Conservation (phyloP, 2,113 vertebrate species). For the Benitochromis conjunctus region DNA sequence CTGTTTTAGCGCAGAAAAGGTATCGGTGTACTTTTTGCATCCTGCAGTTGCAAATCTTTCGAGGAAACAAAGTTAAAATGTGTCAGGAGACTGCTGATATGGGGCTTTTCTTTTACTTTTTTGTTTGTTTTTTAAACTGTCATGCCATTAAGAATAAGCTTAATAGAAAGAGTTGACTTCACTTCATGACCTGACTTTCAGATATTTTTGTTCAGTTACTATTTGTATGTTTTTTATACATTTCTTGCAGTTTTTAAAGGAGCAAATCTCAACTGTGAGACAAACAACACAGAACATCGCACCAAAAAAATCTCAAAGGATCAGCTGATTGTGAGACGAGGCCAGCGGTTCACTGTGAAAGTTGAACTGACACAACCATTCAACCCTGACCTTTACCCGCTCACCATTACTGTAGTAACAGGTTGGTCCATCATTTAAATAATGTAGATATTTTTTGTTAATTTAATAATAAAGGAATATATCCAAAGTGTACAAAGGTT, state of each 20-base stretch:
- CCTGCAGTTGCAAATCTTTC: not conserved
- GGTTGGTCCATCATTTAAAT: constrained; percentile 38
- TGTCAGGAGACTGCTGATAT: not conserved
- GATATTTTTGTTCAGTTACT: not conserved
- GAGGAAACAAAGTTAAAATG: not conserved
- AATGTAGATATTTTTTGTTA: too few species aligned
- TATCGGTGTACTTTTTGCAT: not conserved
- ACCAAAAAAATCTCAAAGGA: constrained; percentile 70
- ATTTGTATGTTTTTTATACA: not conserved
- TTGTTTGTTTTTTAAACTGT: not conserved
- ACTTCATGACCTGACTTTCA: not conserved
- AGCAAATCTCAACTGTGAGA: constrained; percentile 10
- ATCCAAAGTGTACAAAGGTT: not conserved
- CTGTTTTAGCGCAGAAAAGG: not conserved
- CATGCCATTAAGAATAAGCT: not conserved
- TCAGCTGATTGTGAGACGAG: constrained; percentile 75
- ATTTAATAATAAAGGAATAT: not conserved
- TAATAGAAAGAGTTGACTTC: not conserved
- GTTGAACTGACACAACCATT: constrained; percentile 52
- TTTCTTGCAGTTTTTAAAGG: not conserved
- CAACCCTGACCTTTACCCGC: constrained; percentile 28
- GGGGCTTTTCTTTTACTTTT: not conserved
- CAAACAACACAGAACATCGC: constrained; percentile 78
- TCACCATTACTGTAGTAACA: constrained; percentile 64
- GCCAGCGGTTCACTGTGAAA: constrained; percentile 75